Evolutionary conservation across 2,888 invertebrate species (phyloP), one percentile per base, ranked within the genome.

Genomic region (Drosophila kambysellisi): DNA sequence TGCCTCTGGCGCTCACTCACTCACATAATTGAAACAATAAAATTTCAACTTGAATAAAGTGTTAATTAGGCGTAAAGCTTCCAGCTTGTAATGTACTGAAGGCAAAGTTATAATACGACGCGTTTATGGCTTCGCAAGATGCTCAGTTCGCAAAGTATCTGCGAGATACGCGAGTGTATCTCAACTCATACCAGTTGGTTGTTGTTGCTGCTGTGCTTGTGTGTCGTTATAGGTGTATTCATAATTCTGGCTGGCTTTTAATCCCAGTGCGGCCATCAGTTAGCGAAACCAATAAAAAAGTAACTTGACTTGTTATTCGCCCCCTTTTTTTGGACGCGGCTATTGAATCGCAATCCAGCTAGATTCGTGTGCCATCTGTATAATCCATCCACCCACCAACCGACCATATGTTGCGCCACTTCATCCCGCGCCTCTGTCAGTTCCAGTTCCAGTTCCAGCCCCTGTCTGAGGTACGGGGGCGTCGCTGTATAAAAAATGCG

Each of bases 371-470:
- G 82, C 83, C 91, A 88, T 89, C 90, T 92, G 92, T 74, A 83
- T 80, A 80, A 90, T 89, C 91, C 90, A 88, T 89, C 88, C 89
- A 91, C 81, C 91, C 91, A 88, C 88, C 88, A 88, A 91, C 79
- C 76, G 85, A 91, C 85, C 92, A 92, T 92, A 92, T 92, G 91
- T 91, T 92, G 86, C 91, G 79, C 83, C 82, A 81, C 67, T 79
- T 83, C 69, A 81, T 77, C 67, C 76, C 39, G 65, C 43, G 46
- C 50, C 58, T 48, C 15, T 25, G 57, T n/a, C 57, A 57, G 41
- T 30, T 41, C 56, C 61, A 57, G 54, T 35, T 52, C 39, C 53
- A 46, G 63, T 57, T 52, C 39, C 53, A 46, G 63, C 53, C 59
- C 59, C 70, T 54, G 64, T 54, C 72, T 53, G 56, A 57, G 59